Percentiles rank a stretch among this genome's conserved stretches.
Evolutionary conservation across 2,888 invertebrate genomes (phyloP).

Genomic region (Coleophora flavipennella): DNA sequence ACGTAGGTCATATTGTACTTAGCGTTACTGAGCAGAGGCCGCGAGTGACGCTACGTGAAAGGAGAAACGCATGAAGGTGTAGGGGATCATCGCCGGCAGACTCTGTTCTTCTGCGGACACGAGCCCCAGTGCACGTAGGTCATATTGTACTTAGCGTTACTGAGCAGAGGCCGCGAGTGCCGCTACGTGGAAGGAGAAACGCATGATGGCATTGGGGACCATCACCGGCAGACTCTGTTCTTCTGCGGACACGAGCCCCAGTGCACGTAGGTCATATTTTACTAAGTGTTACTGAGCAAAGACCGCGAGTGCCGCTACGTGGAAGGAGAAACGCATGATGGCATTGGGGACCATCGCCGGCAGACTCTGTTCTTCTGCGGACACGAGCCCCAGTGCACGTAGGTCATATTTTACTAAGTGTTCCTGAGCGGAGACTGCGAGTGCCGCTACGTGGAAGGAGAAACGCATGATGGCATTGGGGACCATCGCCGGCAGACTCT

Average conservation of each 20-base stretch:
- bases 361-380: too few species aligned
- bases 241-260: too few species aligned
- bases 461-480: constrained; percentile 88
- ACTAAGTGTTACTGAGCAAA: constrained; percentile 75
- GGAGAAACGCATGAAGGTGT: too few species aligned
- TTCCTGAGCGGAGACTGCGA: constrained; percentile 85
- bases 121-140: constrained; percentile 46
- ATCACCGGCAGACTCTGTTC: too few species aligned
- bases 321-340: too few species aligned
- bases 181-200: too few species aligned
- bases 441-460: constrained; percentile 87
- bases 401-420: too few species aligned
- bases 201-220: too few species aligned
- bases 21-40: constrained; percentile 84
- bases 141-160: constrained; percentile 12
- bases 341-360: too few species aligned
- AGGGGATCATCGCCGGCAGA: too few species aligned
- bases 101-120: too few species aligned
- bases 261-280: constrained; percentile 46
- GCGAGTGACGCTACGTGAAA: constrained; percentile 47
- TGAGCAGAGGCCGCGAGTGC: constrained; percentile 81
- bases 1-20: constrained; percentile 48
- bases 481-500: not conserved
- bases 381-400: too few species aligned
- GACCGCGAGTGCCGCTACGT: constrained; percentile 72